These are phyloP conservation scores for Fregata magnificens DNA, from an alignment of 2,113 vertebrate species.

Conservation along the genomic window DNA sequence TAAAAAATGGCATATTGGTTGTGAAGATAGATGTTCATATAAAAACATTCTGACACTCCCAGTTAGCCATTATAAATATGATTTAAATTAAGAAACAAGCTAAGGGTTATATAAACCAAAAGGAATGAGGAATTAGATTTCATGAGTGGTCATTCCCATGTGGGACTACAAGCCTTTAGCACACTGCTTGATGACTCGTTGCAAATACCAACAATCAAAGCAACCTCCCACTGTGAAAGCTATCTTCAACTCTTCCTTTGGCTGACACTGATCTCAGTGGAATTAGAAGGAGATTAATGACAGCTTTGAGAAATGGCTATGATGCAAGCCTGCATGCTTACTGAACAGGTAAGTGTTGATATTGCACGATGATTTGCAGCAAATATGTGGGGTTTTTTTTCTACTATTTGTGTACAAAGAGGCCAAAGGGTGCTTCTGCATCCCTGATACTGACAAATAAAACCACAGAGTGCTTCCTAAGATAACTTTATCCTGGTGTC, in stretches of 20 bases:
- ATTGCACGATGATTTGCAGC: background rate
- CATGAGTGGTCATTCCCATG: background rate
- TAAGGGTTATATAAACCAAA: background rate
- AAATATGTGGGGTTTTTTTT: background rate
- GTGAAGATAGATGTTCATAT: background rate
- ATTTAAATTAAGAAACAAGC: background rate
- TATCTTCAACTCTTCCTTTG: background rate
- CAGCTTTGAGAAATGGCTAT: background rate
- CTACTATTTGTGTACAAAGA: background rate
- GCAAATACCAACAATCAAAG: background rate
- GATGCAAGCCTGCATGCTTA: background rate
- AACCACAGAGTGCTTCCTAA: background rate
- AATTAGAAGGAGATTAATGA: background rate
- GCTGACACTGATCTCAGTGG: background rate
- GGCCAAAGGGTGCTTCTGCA: background rate
- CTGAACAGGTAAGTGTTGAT: background rate
- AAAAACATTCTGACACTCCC: background rate
- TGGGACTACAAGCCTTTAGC: background rate
- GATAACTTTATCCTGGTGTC: background rate
- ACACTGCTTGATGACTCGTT: background rate
- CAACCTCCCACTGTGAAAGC: background rate
- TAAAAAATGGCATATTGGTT: background rate
- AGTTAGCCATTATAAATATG: background rate
- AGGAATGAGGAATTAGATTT: background rate
- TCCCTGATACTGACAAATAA: background rate